Base-by-base conservation (phyloP, 2,888 invertebrate genomes). In the Glaucopsyche alexis region DNA sequence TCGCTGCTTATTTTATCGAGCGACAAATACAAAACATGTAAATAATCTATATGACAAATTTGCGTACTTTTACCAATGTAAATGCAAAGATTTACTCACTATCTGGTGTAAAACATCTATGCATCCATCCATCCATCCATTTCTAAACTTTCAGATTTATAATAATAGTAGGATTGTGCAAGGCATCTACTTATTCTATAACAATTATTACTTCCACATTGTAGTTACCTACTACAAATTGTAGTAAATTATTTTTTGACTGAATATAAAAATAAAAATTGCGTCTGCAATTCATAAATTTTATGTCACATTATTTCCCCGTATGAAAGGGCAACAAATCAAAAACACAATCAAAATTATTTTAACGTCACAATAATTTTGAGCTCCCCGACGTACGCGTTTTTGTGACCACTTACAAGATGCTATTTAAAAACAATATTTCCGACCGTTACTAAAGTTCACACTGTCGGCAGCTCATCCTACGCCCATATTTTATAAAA, bases 391-490 rank as follows among this genome's bases (percentile, higher is more conserved):
- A 49, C 2, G 16, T 47, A 69, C 49, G 14, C 45, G 45, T 19
- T 47, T 19, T 69, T 69, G 29, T 42, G 42, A 72, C 38, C 14
- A 52, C 50, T 72, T 47, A 47, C 50, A 40, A 66, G 72, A 49
- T 40, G 40, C 40, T 40, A 66, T 72, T 50, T 66, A 85, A 85
- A 84, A 83, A 87, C 82, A 86, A 84, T 84, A 88, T 88, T 85
- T 88, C 86, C 84, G 87, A 90, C 88, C 88, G 83, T 86, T 81
- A 84, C 89, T 84, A 89, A 88, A 81, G 76, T 84, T 81, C 78
- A 78, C 79, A 81, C 84, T 87, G 87, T 89, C 87, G 87, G 88
- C 87, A 85, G 83, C 81, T 86, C 81, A 77, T 84, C 84, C 82
- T 85, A 80, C 81, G 82, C 80, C 85, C 87, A 85, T 90, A 88